phyloP scores from a whole-genome alignment of 2,888 invertebrate genomes.

The Octodonta nipae region DNA sequence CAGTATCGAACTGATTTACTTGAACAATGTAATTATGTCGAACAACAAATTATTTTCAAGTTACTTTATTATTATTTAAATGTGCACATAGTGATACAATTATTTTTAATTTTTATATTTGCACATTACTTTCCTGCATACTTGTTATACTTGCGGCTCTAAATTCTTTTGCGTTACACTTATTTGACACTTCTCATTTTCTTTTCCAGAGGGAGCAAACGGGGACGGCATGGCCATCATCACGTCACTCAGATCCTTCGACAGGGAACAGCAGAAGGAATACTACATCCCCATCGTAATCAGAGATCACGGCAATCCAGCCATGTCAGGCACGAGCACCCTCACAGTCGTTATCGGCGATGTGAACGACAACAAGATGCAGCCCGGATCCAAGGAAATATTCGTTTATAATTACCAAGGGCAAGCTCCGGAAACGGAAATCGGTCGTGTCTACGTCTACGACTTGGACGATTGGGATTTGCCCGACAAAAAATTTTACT shows the following conservation, averaged over 20 bases:
- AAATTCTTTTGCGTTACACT: no score
- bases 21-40: no score
- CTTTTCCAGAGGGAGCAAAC: slow-evolving; percentile 72
- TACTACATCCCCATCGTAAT: slow-evolving; percentile 94
- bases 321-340: slow-evolving; percentile 91
- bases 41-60: no score
- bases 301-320: slow-evolving; percentile 92
- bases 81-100: no score
- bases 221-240: slow-evolving; percentile 96
- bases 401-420: slow-evolving; percentile 89
- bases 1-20: no score
- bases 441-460: slow-evolving; percentile 82
- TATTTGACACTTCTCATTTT: no score
- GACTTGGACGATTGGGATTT: slow-evolving; percentile 98
- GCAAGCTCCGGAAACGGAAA: slow-evolving; percentile 35
- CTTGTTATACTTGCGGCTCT: no score
- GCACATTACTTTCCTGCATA: no score
- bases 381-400: slow-evolving; percentile 91
- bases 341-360: slow-evolving; percentile 94
- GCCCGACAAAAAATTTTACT: slow-evolving; percentile 92
- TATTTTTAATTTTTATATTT: no score
- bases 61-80: no score
- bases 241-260: slow-evolving; percentile 84
- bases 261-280: slow-evolving; percentile 90
- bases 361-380: slow-evolving; percentile 97